These are phyloP conservation scores for Diplogasteroides magnus DNA, from an alignment of 1,140 invertebrate genomes.

Conservation along the genomic window DNA sequence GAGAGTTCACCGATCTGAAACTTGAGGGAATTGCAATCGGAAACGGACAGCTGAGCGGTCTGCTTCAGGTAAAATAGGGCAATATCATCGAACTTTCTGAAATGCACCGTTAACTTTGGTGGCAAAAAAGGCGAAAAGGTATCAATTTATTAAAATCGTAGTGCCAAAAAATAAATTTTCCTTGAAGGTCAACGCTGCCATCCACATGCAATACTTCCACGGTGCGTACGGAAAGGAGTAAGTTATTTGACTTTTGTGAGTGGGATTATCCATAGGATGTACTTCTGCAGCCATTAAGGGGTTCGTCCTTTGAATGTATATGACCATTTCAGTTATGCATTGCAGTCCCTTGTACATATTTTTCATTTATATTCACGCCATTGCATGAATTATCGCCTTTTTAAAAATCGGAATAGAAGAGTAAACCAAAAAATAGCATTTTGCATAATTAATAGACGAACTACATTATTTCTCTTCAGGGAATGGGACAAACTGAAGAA, in stretches of 20 bases:
- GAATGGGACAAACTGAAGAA: conserved; percentile 12
- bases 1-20: conserved; percentile 34
- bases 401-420: neutral
- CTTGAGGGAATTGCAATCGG: conserved; percentile 45
- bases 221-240: conserved; percentile 41
- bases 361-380: too few species aligned
- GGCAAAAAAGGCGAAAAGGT: too few species aligned
- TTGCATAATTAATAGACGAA: neutral
- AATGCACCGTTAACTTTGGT: too few species aligned
- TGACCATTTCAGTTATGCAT: too few species aligned
- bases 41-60: conserved; percentile 39
- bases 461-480: conserved; percentile 2
- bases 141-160: too few species aligned
- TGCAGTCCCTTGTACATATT: too few species aligned
- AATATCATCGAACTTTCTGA: too few species aligned
- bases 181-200: neutral
- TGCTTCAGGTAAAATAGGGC: conserved; percentile 29
- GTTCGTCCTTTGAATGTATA: too few species aligned
- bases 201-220: conserved; percentile 39
- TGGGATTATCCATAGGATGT: too few species aligned
- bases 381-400: neutral
- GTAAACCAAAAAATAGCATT: neutral
- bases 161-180: neutral
- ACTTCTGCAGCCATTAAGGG: too few species aligned
- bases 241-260: neutral